Evolutionary conservation across 2,888 invertebrate genomes (phyloP).

Genomic region (Drosophila sordidula): DNA sequence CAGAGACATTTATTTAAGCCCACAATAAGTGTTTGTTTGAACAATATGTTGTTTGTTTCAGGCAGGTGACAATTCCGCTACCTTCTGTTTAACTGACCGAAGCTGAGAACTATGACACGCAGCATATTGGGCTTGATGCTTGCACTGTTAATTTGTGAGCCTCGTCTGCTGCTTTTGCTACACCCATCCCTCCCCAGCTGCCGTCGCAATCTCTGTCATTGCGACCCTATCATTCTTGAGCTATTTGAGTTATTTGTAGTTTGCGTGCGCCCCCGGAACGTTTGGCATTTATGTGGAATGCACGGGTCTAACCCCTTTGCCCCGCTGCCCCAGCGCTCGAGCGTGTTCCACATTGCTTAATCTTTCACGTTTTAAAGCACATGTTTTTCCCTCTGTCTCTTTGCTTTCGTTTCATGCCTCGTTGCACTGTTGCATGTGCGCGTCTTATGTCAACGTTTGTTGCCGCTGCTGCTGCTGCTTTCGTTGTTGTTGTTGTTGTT

Average conservation of each 20-base stretch:
- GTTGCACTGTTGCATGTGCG: conserved; percentile 29
- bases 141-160: conserved; percentile 1
- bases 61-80: too few species aligned
- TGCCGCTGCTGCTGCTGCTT: conserved; percentile 1
- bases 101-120: conserved; percentile 11
- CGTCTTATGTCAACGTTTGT: conserved; percentile 38
- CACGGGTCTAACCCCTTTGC: conserved; percentile 18
- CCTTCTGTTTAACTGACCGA: neutral
- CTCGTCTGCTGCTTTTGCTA: neutral
- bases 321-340: conserved; percentile 9
- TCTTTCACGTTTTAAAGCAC: conserved; percentile 21
- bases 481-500: conserved; percentile 16
- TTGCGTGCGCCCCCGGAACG: conserved; percentile 55
- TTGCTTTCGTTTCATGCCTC: conserved; percentile 17
- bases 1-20: too few species aligned
- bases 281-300: conserved; percentile 57
- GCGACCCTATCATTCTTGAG: conserved; percentile 31
- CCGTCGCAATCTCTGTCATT: conserved; percentile 5
- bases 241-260: conserved; percentile 63
- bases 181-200: neutral
- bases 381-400: conserved; percentile 11
- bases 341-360: conserved; percentile 43
- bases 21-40: too few species aligned
- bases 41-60: too few species aligned
- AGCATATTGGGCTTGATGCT: neutral